phyloP scores from a whole-genome alignment of 2,797 vertebrate genomes.

The Enteromius unitaeniatus region DNA sequence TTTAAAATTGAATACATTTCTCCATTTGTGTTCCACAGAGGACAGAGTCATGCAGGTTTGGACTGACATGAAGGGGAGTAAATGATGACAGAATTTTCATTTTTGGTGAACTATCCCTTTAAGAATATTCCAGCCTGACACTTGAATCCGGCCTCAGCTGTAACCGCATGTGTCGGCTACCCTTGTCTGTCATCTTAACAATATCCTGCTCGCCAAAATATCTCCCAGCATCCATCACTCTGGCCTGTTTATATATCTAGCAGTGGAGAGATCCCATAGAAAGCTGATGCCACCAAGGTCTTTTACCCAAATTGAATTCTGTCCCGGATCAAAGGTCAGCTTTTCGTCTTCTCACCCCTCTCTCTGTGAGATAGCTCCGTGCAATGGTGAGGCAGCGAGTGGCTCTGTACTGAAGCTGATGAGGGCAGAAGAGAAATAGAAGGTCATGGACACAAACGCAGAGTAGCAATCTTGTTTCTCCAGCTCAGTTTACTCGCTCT shows the following conservation, averaged over 20 bases:
- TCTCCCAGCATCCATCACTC: constrained; percentile 46
- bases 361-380: constrained; percentile 60
- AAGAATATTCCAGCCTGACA: constrained; percentile 50
- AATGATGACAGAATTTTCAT: neutral
- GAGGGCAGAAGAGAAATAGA: constrained; percentile 56
- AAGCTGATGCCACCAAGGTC: constrained; percentile 60
- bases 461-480: constrained; percentile 56
- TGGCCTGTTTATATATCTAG: constrained; percentile 57
- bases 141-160: constrained; percentile 20
- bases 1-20: neutral
- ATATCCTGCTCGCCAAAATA: constrained; percentile 57
- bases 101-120: constrained; percentile 13
- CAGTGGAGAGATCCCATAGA: constrained; percentile 43
- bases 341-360: constrained; percentile 60
- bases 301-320: constrained; percentile 67
- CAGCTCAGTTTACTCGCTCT: constrained; percentile 47
- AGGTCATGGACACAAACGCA: constrained; percentile 61
- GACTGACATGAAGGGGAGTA: neutral
- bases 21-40: neutral
- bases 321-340: constrained; percentile 63
- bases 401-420: constrained; percentile 60
- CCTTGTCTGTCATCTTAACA: constrained; percentile 57
- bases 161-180: constrained; percentile 14
- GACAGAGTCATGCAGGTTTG: neutral
- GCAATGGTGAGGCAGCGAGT: constrained; percentile 47